phyloP scores from a whole-genome alignment of 2,113 vertebrate species.

The Psilopogon haemacephalus region DNA sequence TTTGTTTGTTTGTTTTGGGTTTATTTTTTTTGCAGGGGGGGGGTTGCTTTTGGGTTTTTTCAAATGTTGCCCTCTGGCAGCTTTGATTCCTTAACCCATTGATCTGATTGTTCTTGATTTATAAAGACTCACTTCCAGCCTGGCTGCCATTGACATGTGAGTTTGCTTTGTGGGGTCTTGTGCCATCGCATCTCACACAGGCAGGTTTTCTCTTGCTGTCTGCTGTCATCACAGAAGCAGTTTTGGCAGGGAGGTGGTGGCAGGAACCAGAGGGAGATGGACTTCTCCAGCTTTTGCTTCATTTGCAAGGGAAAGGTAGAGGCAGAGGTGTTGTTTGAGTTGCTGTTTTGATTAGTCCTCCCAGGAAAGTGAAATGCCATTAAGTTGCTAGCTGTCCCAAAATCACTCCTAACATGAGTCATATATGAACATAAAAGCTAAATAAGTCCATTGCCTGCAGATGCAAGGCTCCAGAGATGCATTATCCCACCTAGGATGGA shows the following conservation, averaged over 20 bases:
- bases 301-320: not conserved
- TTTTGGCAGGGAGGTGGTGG: not conserved
- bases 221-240: rapidly evolving
- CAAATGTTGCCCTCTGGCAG: not conserved
- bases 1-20: too few species aligned
- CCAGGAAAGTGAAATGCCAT: not conserved
- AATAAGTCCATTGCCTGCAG: not conserved
- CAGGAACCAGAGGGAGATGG: not conserved
- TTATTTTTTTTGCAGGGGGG: too few species aligned
- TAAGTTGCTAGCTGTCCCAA: not conserved
- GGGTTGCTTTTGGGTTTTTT: too few species aligned
- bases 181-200: not conserved
- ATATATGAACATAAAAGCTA: not conserved
- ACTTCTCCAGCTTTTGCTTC: not conserved
- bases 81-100: not conserved
- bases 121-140: not conserved
- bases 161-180: not conserved
- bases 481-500: not conserved
- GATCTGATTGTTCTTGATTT: not conserved
- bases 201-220: not conserved
- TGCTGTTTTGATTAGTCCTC: not conserved
- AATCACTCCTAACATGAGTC: not conserved
- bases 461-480: not conserved
- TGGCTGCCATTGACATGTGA: not conserved
- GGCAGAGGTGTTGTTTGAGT: rapidly evolving